A percentile compares a stretch with the other conserved stretches of the same genome.
Conservation (phyloP, 2,797 vertebrate genomes). For the Oryzias sinensis region DNA sequence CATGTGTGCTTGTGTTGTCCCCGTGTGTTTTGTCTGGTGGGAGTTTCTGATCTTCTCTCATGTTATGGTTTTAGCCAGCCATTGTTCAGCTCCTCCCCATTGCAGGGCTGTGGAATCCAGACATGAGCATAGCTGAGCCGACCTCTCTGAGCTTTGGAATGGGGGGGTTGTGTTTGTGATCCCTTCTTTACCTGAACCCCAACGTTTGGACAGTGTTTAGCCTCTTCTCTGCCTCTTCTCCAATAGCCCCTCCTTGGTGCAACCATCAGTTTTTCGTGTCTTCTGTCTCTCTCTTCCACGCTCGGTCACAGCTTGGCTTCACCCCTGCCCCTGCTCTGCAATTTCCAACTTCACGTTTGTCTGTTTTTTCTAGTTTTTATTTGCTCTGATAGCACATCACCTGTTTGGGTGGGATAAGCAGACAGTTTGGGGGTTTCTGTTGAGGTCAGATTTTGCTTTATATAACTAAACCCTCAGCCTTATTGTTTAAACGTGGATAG, state of each 20-base stretch:
- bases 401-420: constrained; percentile 66
- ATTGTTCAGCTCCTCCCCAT: constrained; percentile 92
- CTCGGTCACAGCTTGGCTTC: constrained; percentile 76
- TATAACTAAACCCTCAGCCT: constrained; percentile 63
- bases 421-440: constrained; percentile 51
- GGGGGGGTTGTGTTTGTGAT: constrained; percentile 19
- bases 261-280: constrained; percentile 33
- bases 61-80: constrained; percentile 90
- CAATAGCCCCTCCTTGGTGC: constrained; percentile 29
- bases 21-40: constrained; percentile 66
- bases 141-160: constrained; percentile 75
- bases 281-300: constrained; percentile 65
- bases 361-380: constrained; percentile 51
- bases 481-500: constrained; percentile 79
- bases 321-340: constrained; percentile 78
- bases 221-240: constrained; percentile 72
- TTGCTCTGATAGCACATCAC: constrained; percentile 57
- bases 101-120: constrained; percentile 88
- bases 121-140: constrained; percentile 88
- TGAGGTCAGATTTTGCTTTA: constrained; percentile 64
- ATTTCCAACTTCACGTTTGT: constrained; percentile 72
- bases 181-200: constrained; percentile 84
- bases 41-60: constrained; percentile 80
- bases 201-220: constrained; percentile 79
- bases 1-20: constrained; percentile 25